A percentile compares a stretch with the other conserved stretches of the same genome.
phyloP scores from a whole-genome alignment of 2,797 vertebrate species.

The Hippopotamyrus pictus region DNA sequence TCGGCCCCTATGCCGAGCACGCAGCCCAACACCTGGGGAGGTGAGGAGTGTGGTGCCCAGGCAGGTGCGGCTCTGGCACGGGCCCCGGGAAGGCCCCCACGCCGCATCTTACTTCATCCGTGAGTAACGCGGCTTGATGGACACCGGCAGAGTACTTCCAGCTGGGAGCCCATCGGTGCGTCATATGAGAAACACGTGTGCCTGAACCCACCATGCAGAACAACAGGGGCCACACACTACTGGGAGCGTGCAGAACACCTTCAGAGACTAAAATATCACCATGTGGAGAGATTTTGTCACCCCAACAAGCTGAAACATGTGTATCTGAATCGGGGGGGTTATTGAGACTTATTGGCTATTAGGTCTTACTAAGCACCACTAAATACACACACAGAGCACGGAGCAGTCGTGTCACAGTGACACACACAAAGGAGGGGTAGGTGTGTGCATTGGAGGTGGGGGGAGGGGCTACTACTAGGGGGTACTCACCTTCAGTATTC shows the following conservation, averaged over 20 bases:
- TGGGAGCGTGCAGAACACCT: not conserved
- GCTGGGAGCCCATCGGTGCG: not conserved
- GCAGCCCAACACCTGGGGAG: not conserved
- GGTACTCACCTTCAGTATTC: constrained; percentile 18
- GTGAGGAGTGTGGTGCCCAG: not conserved
- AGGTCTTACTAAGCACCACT: not conserved
- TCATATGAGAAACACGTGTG: not conserved
- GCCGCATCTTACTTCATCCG: not conserved
- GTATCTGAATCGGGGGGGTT: not conserved
- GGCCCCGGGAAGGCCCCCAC: not conserved
- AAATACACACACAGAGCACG: not conserved
- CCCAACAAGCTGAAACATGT: not conserved
- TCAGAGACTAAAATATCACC: not conserved
- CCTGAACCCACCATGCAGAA: not conserved
- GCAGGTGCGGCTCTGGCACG: not conserved
- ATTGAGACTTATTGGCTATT: not conserved
- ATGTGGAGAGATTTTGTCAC: not conserved
- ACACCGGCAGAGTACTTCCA: not conserved
- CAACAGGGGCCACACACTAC: not conserved
- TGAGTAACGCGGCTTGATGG: not conserved
- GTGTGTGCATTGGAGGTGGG: not conserved
- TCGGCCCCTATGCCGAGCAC: not conserved
- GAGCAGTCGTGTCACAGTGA: not conserved
- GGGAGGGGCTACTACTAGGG: no score
- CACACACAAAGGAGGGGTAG: not conserved